Evolutionary conservation across 1,140 invertebrate genomes (phyloP).

Genomic region (Drosophila murphyi): DNA sequence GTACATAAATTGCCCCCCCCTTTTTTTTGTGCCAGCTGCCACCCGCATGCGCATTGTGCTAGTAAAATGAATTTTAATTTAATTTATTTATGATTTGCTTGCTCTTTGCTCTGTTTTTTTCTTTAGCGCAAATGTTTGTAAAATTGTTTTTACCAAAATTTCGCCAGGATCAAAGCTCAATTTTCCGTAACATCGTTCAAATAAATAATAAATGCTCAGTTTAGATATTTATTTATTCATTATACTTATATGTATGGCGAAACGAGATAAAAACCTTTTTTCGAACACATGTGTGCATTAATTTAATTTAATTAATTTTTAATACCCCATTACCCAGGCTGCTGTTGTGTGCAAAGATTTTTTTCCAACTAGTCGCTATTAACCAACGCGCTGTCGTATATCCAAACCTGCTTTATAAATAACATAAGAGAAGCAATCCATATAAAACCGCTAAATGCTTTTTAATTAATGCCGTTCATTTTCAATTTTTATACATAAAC

Average conservation of each 20-base stretch:
- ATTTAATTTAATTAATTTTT: conserved; percentile 53
- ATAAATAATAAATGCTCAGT: background rate
- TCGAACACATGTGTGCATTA: conserved; percentile 1
- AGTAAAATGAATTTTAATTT: conserved; percentile 71
- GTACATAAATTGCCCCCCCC: conserved; percentile 45
- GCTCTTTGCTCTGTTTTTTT: conserved; percentile 48
- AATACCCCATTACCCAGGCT: conserved; percentile 56
- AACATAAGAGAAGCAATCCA: conserved; percentile 31
- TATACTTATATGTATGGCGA: conserved; percentile 5
- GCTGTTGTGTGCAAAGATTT: conserved; percentile 78
- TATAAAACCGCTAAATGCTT: conserved; percentile 62
- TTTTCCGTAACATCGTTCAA: background rate
- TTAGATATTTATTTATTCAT: background rate
- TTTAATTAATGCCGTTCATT: conserved; percentile 75
- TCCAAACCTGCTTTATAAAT: conserved; percentile 48
- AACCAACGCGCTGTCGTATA: conserved; percentile 39
- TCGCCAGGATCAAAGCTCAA: conserved; percentile 4
- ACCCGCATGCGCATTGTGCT: conserved; percentile 69
- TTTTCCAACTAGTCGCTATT: conserved; percentile 57
- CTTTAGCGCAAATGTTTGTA: background rate
- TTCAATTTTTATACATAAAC: conserved; percentile 42
- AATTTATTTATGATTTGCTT: conserved; percentile 77
- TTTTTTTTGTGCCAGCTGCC: conserved; percentile 39
- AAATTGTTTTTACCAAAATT: conserved; percentile 14
- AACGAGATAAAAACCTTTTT: conserved; percentile 11